Conservation (phyloP, 2,113 vertebrate species). For the Leptodactylus fuscus region DNA sequence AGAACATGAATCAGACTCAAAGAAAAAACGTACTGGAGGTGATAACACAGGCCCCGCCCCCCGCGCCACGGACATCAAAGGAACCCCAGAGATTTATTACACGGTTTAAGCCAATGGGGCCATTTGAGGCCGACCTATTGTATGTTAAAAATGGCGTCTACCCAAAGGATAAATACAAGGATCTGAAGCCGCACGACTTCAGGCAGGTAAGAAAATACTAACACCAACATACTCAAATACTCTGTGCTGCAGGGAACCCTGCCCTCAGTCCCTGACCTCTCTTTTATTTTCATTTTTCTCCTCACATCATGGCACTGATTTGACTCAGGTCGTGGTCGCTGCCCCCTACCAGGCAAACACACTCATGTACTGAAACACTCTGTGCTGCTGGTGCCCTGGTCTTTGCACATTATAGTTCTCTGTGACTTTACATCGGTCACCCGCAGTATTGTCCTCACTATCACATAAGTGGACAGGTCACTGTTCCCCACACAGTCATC, state of each 20-base stretch:
- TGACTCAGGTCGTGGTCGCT: too few species aligned
- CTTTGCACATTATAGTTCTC: background rate
- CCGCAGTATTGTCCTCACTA: too few species aligned
- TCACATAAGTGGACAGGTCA: too few species aligned
- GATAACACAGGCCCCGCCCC: slow-evolving; percentile 52
- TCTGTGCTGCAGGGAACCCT: background rate
- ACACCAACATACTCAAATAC: background rate
- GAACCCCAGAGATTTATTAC: slow-evolving; percentile 64
- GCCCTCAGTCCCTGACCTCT: background rate
- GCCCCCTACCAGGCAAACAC: too few species aligned
- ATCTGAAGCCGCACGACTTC: slow-evolving; percentile 73
- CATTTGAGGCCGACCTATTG: slow-evolving; percentile 65
- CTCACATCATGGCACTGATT: too few species aligned
- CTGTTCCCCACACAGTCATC: too few species aligned
- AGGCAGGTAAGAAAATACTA: slow-evolving; percentile 65
- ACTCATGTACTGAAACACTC: background rate
- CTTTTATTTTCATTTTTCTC: too few species aligned
- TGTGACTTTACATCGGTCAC: too few species aligned
- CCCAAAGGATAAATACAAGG: slow-evolving; percentile 62
- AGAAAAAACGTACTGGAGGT: slow-evolving; percentile 26
- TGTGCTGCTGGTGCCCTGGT: background rate
- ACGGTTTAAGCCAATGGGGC: slow-evolving; percentile 64
- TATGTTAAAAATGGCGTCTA: slow-evolving; percentile 71
- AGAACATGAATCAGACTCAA: slow-evolving; percentile 23
- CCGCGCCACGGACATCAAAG: slow-evolving; percentile 23